phyloP scores from a whole-genome alignment of 2,113 vertebrate genomes.

The Mustela nigripes region DNA sequence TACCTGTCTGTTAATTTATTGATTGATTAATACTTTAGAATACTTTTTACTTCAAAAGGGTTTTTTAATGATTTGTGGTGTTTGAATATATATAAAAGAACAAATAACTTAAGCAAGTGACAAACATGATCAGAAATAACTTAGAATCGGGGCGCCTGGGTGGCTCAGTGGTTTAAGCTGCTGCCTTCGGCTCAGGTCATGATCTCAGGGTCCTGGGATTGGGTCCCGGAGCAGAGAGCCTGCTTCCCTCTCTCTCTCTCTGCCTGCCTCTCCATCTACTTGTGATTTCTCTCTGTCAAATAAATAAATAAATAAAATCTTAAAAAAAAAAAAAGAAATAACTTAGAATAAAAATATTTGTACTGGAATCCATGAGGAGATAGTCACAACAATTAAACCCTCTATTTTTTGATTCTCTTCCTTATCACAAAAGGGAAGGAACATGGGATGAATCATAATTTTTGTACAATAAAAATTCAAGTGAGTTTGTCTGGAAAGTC shows the following conservation, averaged over 20 bases:
- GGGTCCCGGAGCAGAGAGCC: too few species aligned
- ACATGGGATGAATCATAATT: neutral
- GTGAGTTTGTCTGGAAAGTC: neutral
- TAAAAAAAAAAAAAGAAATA: neutral
- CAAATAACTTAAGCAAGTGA: neutral
- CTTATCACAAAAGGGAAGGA: neutral
- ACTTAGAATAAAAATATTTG: conserved; percentile 40
- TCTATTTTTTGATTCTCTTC: neutral
- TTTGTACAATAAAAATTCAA: conserved; percentile 9
- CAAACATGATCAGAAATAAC: conserved; percentile 34
- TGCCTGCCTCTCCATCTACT: too few species aligned
- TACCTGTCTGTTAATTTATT: neutral
- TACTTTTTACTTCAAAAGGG: neutral
- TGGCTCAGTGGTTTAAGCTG: too few species aligned
- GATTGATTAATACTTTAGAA: conserved; percentile 19
- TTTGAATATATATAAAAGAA: neutral
- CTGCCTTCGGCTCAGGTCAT: too few species aligned
- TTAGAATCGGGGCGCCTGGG: neutral
- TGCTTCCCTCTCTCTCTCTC: too few species aligned
- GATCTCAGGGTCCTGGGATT: too few species aligned
- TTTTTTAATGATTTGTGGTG: conserved; percentile 4
- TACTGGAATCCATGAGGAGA: neutral
- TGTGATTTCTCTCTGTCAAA: too few species aligned
- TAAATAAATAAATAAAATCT: too few species aligned
- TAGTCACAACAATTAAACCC: neutral